These are phyloP conservation scores for Eudemis profundana DNA, from an alignment of 2,888 invertebrate species.

Conservation along the genomic window DNA sequence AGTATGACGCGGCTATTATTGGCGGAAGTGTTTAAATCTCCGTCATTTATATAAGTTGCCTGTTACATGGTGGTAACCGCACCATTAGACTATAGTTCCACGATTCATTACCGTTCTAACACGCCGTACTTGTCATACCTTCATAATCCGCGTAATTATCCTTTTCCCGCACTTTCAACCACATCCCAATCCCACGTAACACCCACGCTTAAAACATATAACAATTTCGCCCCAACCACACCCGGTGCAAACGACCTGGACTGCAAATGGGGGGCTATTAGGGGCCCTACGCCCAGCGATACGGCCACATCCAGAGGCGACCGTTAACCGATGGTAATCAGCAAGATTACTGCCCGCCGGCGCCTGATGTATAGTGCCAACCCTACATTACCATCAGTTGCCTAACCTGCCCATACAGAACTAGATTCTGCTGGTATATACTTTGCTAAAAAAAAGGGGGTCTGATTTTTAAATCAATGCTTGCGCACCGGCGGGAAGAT, in stretches of 20 bases:
- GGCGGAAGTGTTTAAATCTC: too few species aligned
- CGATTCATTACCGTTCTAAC: background rate
- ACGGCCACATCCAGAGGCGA: constrained; percentile 45
- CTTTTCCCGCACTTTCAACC: constrained; percentile 17
- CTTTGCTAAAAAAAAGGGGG: constrained; percentile 6
- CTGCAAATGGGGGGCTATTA: constrained; percentile 49
- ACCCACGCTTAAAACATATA: constrained; percentile 35
- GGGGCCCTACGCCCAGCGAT: constrained; percentile 45
- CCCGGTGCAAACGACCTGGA: constrained; percentile 46
- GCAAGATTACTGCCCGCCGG: constrained; percentile 58
- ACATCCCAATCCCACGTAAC: constrained; percentile 18
- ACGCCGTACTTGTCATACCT: constrained; percentile 11
- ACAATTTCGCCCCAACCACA: constrained; percentile 49
- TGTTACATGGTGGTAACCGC: too few species aligned
- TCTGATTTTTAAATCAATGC: background rate
- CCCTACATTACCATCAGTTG: constrained; percentile 38
- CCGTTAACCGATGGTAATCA: constrained; percentile 65
- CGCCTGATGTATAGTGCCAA: constrained; percentile 47
- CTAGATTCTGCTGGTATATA: constrained; percentile 6
- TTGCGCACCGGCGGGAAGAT: background rate
- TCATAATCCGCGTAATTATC: constrained; percentile 18
- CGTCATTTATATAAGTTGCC: too few species aligned
- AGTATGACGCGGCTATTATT: too few species aligned
- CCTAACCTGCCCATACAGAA: constrained; percentile 3
- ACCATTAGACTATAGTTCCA: too few species aligned